Base-by-base conservation (phyloP, 2,113 vertebrate species). In the Paramisgurnus dabryanus region DNA sequence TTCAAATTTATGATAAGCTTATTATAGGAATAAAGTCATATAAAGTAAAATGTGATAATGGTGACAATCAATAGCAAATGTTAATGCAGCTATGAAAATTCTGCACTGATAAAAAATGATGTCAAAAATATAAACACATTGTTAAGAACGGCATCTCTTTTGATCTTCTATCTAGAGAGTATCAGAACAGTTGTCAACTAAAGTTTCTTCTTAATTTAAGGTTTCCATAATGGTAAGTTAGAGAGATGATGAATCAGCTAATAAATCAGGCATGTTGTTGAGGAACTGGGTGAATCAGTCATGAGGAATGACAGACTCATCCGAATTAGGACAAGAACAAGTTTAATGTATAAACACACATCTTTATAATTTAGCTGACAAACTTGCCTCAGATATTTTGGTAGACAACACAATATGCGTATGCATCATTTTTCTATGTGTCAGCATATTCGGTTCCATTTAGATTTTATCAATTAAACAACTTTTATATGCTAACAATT, bases 221-320 rank as follows among this genome's bases (percentile, higher is more conserved):
- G 27, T 34, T 34, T 34, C 27, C 27, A 34, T 34, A 34, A 34
- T 68, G 77, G 82, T 78, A 75, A 86, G 82, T 84, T 81, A 83
- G 83, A 86, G 79, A 90, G 84, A 2, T 80, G 88, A 87, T 91
- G 90, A 93, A 83, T 82, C 58, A 64, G 80, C n/a, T 81, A 88
- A 87, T 91, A 88, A 92, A 83, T 82, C 55, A 64, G 80, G 27
- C 13, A 43, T 41, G 15, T 18, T 6, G 2, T 6, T 43, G 18
- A 57, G 67, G 45, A 50, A 61, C 41, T 67, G 60, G 39, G 43
- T 63, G 65, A 6, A 79, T 41, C 63, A 57, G 2, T 12, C 8
- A 39, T 17, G 41, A 50, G 22, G 68, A 63, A 43, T 64, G 57
- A 2, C 34, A 18, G 34, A 43, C 17, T 41, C 63, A 41, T 55